Evolutionary conservation across 2,113 vertebrate species (phyloP), one percentile per base, ranked within the genome.

Genomic region (Cyanoramphus novaezelandiae): DNA sequence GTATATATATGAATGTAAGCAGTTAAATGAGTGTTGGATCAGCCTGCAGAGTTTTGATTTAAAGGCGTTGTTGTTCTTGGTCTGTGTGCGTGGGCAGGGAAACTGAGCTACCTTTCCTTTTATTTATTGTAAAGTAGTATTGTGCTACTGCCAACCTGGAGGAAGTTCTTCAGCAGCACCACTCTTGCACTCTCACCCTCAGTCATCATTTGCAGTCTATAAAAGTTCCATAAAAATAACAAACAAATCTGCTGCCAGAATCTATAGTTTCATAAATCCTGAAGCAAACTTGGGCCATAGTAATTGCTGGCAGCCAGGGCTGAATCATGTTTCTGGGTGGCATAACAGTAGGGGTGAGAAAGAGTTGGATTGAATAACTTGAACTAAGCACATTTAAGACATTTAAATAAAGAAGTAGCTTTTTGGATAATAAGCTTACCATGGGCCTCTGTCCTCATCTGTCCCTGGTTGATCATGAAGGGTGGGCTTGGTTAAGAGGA

Each of bases 161-260:
- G 41, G 77, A 79, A 82, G 75, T 60, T 82, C 69, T 87, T 75
- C 35, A 74, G 62, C 65, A 92, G 11, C 35, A 71, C 55, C 17
- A 8, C 15, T 79, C 43, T 43, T 3, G 2, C 27, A 14, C 15
- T 79, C 43, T 52, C 3, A 2, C 35, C 21, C n/a, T 87, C 59
- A n/a, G 49, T 63, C 47, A 86, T 92, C 35, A 28, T 49, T 75
- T 76, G 57, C 13, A 68, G 63, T 49, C 62, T 64, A 19, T 64
- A 44, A 91, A 31, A 29, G 41, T 79, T 95, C 70, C 35, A 37
- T 23, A 82, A 82, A 96, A 95, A 64, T 47, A 92, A 90, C 49
- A 86, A 95, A 86, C 41, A 93, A 65, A 71, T 82, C 62, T 71
- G 57, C 57, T 91, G 47, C 77, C 89, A 93, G 59, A 76, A 82